Evolutionary conservation across 92 coral and sea anemone genomes (phyloP).

Genomic region (Palythoa grandis): DNA sequence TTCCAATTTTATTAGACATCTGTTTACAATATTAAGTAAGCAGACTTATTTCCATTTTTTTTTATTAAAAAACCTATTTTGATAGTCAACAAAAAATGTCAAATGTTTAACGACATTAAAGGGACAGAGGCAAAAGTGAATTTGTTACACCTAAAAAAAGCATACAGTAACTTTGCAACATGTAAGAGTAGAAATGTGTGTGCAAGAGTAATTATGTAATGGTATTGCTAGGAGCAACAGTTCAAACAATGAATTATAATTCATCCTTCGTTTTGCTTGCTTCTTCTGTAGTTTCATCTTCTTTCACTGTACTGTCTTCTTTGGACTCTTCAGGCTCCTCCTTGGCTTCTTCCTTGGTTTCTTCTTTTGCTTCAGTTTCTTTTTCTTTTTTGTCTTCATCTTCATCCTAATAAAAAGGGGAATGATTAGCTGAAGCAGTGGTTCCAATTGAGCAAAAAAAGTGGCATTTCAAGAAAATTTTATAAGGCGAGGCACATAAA

Average conservation of each 20-base stretch:
- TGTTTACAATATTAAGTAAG: neutral
- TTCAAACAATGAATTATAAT: constrained; percentile 54
- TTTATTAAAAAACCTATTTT: constrained; percentile 37
- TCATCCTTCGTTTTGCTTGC: constrained; percentile 80
- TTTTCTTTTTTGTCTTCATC: constrained; percentile 43
- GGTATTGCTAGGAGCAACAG: neutral
- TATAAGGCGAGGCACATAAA: too few relatives aligned
- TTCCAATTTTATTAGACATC: constrained; percentile 10
- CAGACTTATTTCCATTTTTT: constrained; percentile 35
- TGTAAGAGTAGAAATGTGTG: constrained; percentile 25
- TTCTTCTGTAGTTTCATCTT: constrained; percentile 74
- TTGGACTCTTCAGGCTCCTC: constrained; percentile 61
- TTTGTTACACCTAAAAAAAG: constrained; percentile 51
- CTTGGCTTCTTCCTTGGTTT: constrained; percentile 36
- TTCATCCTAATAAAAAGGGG: constrained; percentile 28
- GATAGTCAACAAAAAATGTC: neutral
- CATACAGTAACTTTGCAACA: constrained; percentile 32
- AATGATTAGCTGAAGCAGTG: neutral
- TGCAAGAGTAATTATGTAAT: neutral
- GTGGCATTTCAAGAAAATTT: too few relatives aligned
- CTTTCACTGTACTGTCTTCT: constrained; percentile 48
- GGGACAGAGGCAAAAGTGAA: constrained; percentile 21
- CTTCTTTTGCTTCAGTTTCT: constrained; percentile 47
- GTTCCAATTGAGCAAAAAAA: too few relatives aligned
- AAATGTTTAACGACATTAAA: neutral